phyloP scores from a whole-genome alignment of 2,797 vertebrate species.

The Epinephelus malabaricus region DNA sequence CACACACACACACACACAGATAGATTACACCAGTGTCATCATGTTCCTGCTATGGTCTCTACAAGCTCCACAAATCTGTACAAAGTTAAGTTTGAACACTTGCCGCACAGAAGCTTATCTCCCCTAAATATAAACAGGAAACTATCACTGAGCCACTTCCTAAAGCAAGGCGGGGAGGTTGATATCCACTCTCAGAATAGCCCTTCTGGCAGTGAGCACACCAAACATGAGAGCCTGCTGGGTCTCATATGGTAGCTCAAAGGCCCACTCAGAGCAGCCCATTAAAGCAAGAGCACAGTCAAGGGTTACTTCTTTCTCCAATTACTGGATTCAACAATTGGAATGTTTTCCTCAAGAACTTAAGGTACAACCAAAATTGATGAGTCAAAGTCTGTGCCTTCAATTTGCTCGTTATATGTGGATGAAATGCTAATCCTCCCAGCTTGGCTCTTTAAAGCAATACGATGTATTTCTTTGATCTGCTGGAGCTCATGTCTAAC shows the following conservation, averaged over 20 bases:
- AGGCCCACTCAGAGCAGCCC: slow-evolving; percentile 15
- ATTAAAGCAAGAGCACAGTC: slow-evolving; percentile 25
- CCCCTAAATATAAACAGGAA: slow-evolving; percentile 71
- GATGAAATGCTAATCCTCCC: slow-evolving; percentile 11
- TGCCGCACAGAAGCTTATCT: slow-evolving; percentile 54
- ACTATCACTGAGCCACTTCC: slow-evolving; percentile 62
- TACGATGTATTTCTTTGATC: neutral
- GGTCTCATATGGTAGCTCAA: slow-evolving; percentile 38
- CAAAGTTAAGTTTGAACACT: slow-evolving; percentile 3
- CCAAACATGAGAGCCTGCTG: slow-evolving; percentile 41
- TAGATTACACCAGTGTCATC: neutral
- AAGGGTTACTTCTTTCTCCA: slow-evolving; percentile 7
- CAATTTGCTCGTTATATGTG: neutral
- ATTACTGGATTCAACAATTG: slow-evolving; percentile 20
- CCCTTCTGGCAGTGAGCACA: slow-evolving; percentile 31
- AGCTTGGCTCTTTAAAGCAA: neutral
- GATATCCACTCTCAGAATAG: slow-evolving; percentile 53
- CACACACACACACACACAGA: neutral
- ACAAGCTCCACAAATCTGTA: slow-evolving; percentile 22
- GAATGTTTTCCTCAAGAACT: slow-evolving; percentile 10
- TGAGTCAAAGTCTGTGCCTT: neutral
- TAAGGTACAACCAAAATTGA: neutral
- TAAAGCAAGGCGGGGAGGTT: slow-evolving; percentile 36
- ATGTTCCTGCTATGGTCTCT: neutral
- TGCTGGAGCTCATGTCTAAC: neutral